Base-by-base conservation (phyloP, 2,888 invertebrate genomes). In the Flabesymbios commensalis region DNA sequence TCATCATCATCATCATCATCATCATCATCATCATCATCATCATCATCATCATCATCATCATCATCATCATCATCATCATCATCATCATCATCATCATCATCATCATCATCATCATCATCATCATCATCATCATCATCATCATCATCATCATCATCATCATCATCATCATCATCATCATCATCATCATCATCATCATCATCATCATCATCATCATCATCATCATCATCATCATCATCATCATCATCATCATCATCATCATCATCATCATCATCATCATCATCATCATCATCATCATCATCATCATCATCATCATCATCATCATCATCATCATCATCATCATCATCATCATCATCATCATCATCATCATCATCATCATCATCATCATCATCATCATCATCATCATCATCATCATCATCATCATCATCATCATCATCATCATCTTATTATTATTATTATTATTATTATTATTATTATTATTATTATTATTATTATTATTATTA, bases 81-180 rank as follows among this genome's bases (percentile, higher is more conserved):
- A 52, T 52, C 33, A 33, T 52, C 52, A 33, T 52, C 52, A 1
- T 33, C 33, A 32, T 51, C 31, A 17, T 51, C 29, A 31, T 51
- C 5, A 51, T 32, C 5, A 51, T 29, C 24, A 51, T 32, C 52
- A 52, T 52, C 52, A 32, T 52, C 52, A 52, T 28, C 29, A 52
- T 32, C 52, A 52, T 32, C 52, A 52, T 32, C 52, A 10, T 52
- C 52, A 52, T n/a, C 52, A 31, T 51, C 51, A 51, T 51, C n/a
- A 32, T 36, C 33, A 14, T n/a, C n/a, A n/a, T n/a, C n/a, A n/a
- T n/a, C n/a, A n/a, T n/a, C n/a, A n/a, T n/a, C n/a, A n/a, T n/a
- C 4, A 10, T 52, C n/a, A 48, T 26, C 26, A n/a, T 26, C 5
- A 48, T 48, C 5, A 28, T 24, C 5, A 48, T 17, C 29, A 2